A percentile compares a stretch with the other conserved stretches of the same genome.
Conservation (phyloP, 2,888 invertebrate species). For the Adelognathus sp. region DNA sequence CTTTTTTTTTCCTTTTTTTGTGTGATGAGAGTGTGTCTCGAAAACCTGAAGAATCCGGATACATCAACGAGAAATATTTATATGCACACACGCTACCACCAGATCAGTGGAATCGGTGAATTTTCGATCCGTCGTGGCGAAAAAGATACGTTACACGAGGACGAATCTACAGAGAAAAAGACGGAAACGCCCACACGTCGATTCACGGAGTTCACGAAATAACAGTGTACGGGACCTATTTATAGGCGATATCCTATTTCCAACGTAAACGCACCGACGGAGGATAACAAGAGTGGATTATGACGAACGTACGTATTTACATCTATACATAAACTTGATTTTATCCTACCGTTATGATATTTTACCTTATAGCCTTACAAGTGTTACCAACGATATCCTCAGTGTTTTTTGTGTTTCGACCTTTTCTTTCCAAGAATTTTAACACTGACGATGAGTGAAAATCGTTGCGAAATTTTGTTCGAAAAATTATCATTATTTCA, state of each 20-base stretch:
- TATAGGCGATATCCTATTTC: slow-evolving; percentile 14
- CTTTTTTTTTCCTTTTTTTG: not conserved
- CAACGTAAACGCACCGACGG: slow-evolving; percentile 2
- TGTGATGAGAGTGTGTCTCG: slow-evolving; percentile 4
- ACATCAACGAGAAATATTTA: not conserved
- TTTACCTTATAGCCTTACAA: not conserved
- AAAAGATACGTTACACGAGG: not conserved
- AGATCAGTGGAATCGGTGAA: not conserved
- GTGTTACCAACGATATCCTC: not conserved
- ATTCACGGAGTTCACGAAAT: slow-evolving; percentile 12
- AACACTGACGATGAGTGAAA: not conserved
- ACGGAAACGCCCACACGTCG: not conserved
- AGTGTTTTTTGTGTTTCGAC: not conserved
- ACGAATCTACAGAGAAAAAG: not conserved
- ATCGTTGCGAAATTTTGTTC: not conserved
- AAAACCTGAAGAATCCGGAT: slow-evolving; percentile 13
- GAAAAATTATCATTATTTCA: too few species aligned
- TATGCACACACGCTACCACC: not conserved
- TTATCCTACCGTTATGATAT: not conserved
- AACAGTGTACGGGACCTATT: slow-evolving; percentile 14
- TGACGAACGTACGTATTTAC: slow-evolving; percentile 29
- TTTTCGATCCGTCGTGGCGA: not conserved
- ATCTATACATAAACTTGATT: not conserved
- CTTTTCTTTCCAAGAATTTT: not conserved
- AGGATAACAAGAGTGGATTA: slow-evolving; percentile 26